These are phyloP conservation scores for Chloroclysta siterata DNA, from an alignment of 2,888 invertebrate species.

Conservation along the genomic window DNA sequence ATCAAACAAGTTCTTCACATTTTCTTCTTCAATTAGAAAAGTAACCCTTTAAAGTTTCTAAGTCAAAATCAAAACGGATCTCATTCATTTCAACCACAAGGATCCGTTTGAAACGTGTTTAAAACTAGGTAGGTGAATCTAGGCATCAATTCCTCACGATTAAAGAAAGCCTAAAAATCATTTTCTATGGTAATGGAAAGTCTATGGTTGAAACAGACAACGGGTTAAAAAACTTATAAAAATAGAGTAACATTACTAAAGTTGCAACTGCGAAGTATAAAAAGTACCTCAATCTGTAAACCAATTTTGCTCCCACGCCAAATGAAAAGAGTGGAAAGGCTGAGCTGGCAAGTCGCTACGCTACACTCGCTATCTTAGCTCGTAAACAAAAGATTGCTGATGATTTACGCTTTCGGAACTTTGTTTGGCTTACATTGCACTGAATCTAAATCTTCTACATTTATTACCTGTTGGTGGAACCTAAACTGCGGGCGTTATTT, in stretches of 20 bases:
- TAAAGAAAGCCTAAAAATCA: too few relatives aligned
- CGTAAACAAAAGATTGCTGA: constrained; percentile 62
- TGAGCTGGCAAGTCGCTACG: constrained; percentile 38
- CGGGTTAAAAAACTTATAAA: neutral
- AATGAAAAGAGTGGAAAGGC: constrained; percentile 36
- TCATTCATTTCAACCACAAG: too few relatives aligned
- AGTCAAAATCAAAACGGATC: too few relatives aligned
- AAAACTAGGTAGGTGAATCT: too few relatives aligned
- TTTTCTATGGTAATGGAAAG: too few relatives aligned
- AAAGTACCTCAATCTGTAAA: constrained; percentile 29
- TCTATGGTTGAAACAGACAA: too few relatives aligned
- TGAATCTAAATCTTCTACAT: constrained; percentile 21
- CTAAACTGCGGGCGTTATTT: neutral
- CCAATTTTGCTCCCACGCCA: constrained; percentile 15
- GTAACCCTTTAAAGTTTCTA: too few relatives aligned
- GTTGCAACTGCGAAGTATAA: neutral
- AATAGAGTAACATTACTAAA: too few relatives aligned
- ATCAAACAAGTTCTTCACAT: too few relatives aligned
- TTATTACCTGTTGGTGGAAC: constrained; percentile 19
- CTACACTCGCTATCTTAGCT: constrained; percentile 47
- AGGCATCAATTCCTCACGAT: too few relatives aligned
- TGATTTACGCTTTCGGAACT: constrained; percentile 52
- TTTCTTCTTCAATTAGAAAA: too few relatives aligned
- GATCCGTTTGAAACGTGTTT: too few relatives aligned
- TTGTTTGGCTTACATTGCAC: constrained; percentile 35